A percentile compares a stretch with the other conserved stretches of the same genome.
Conservation (phyloP, 1,140 invertebrate genomes). For the Macrotrachela quadricornifera region DNA sequence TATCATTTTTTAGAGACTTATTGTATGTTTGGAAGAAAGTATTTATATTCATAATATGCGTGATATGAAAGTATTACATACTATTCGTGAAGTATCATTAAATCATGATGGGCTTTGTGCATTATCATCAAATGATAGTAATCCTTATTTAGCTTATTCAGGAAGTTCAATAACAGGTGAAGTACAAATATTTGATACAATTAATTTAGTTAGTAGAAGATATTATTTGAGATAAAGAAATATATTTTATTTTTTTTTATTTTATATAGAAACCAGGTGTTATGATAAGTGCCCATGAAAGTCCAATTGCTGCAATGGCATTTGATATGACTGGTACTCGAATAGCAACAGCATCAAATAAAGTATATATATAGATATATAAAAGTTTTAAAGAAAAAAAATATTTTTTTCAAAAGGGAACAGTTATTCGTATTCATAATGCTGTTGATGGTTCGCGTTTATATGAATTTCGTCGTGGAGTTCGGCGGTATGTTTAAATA, state of each 20-base stretch:
- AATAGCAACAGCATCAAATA: slow-evolving; percentile 71
- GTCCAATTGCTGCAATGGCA: slow-evolving; percentile 72
- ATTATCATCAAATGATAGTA: slow-evolving; percentile 61
- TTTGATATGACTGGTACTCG: slow-evolving; percentile 66
- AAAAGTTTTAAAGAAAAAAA: background rate
- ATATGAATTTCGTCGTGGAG: slow-evolving; percentile 80
- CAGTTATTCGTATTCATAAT: slow-evolving; percentile 81
- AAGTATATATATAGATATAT: slow-evolving; percentile 16
- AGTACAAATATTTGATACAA: slow-evolving; percentile 92
- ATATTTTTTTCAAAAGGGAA: slow-evolving; percentile 41
- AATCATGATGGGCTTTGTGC: slow-evolving; percentile 78
- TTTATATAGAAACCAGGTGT: slow-evolving; percentile 61
- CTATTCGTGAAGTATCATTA: slow-evolving; percentile 84
- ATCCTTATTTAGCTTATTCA: slow-evolving; percentile 86
- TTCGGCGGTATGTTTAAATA: slow-evolving; percentile 74
- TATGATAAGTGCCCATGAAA: slow-evolving; percentile 88
- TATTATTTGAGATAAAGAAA: no score
- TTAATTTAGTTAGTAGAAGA: slow-evolving; percentile 50
- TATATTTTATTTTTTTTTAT: slow-evolving; percentile 9
- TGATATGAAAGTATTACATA: slow-evolving; percentile 95
- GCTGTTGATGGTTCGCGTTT: slow-evolving; percentile 65
- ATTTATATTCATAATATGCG: slow-evolving; percentile 94
- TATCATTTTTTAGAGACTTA: slow-evolving; percentile 48
- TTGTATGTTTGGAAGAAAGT: slow-evolving; percentile 89
- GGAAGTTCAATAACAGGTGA: slow-evolving; percentile 74